These are phyloP conservation scores for Mobula hypostoma DNA, from an alignment of 2,113 vertebrate genomes.

Conservation along the genomic window DNA sequence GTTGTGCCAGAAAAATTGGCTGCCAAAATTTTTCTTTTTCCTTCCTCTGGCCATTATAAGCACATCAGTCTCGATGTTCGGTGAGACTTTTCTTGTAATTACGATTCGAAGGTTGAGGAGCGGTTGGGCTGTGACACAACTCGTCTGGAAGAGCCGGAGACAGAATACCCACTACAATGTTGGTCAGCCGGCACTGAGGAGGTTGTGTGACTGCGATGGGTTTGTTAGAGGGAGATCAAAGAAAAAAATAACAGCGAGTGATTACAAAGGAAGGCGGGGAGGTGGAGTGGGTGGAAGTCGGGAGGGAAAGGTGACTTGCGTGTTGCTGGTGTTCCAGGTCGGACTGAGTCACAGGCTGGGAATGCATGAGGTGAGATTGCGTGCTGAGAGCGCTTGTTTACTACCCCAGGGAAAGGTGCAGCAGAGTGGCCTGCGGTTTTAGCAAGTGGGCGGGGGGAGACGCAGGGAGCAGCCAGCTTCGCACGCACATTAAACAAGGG, in stretches of 20 bases:
- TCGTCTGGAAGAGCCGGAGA: not conserved
- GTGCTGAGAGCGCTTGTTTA: conserved; percentile 36
- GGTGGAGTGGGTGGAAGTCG: not conserved
- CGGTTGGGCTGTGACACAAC: not conserved
- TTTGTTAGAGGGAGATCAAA: conserved; percentile 7
- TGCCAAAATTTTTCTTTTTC: not conserved
- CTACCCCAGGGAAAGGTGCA: conserved; percentile 35
- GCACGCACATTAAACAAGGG: conserved; percentile 36
- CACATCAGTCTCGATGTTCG: not conserved
- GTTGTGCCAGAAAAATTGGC: not conserved
- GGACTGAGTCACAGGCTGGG: conserved; percentile 34
- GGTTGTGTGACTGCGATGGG: not conserved
- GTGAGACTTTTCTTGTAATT: not conserved
- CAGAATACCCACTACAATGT: not conserved
- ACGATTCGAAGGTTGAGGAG: not conserved
- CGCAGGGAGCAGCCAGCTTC: conserved; percentile 15
- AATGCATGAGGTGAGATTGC: conserved; percentile 38
- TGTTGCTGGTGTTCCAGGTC: conserved; percentile 29
- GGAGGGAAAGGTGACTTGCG: not conserved
- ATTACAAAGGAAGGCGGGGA: not conserved
- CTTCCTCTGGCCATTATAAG: not conserved
- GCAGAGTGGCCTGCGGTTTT: conserved; percentile 27
- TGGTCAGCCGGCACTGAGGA: not conserved
- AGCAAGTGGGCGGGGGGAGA: conserved; percentile 30
- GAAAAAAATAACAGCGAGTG: not conserved